Conservation (phyloP, 2,797 vertebrate genomes). For the Sebastes dallii region DNA sequence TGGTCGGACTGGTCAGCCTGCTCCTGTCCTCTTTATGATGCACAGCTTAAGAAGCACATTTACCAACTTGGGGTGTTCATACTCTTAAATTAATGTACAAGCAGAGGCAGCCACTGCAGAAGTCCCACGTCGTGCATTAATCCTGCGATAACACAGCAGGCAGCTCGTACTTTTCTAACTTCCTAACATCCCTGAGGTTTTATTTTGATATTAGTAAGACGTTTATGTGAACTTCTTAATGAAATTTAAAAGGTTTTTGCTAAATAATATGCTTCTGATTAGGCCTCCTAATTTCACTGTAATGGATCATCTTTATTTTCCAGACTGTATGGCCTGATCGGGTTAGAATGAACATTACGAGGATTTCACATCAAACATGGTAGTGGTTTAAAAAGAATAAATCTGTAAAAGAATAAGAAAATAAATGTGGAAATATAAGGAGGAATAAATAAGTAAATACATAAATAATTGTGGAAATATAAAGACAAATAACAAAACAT, state of each 20-base stretch:
- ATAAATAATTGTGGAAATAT: no score
- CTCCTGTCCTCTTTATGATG: conserved; percentile 40
- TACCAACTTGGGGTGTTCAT: conserved; percentile 52
- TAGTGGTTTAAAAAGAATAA: background rate
- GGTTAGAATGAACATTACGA: background rate
- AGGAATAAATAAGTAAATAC: no score
- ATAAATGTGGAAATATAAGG: no score
- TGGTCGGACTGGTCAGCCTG: conserved; percentile 39
- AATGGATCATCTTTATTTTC: no score
- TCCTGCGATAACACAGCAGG: background rate
- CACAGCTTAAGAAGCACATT: conserved; percentile 63
- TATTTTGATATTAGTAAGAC: background rate
- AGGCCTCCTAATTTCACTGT: no score
- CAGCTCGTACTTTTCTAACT: background rate
- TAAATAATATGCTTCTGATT: no score
- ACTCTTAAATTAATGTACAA: background rate
- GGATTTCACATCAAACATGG: background rate
- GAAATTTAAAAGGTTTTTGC: no score
- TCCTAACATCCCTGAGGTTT: background rate
- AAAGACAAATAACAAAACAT: no score
- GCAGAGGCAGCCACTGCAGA: conserved; percentile 27
- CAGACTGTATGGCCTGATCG: background rate
- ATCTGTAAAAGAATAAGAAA: no score
- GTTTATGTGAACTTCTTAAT: no score
- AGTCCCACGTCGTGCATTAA: conserved; percentile 24